Base-by-base conservation (phyloP, 2,888 invertebrate genomes). In the Conistra vaccinii region DNA sequence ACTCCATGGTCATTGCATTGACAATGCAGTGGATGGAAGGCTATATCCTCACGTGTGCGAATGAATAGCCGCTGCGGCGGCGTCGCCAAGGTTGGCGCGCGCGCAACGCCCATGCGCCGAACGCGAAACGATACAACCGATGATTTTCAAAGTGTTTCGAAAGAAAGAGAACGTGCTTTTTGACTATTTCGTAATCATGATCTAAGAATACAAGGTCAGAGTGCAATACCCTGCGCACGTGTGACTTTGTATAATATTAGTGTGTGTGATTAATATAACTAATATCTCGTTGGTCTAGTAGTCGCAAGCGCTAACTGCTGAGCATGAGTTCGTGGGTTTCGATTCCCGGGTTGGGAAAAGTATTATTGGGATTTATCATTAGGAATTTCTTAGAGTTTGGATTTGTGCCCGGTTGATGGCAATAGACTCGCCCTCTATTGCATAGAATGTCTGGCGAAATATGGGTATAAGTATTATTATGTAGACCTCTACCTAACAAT, bases 71-170 rank as follows among this genome's bases (percentile, higher is more conserved):
- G 58, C 32, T 53, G 17, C 39, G 35, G 53, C 39, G 35, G 48
- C 77, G 81, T 71, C 72, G 77, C 73, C 90, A 91, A 91, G 91
- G 91, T 81, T 87, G 32, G 57, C 77, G 70, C 66, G 12, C 69
- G n/a, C 69, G 69, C 71, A 35, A 32, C 62, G 60, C 45, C 57
- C 26, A 42, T 39, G 26, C 55, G 23, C 17, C 29, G 23, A 48
- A 58, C 65, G 65, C 35, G 26, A 68, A 60, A 67, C 69, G 62
- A 85, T 53, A 77, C 83, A 72, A 69, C 53, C 29, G 29, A 55
- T 55, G 51, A 62, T 82, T 82, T 83, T 76, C 61, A 67, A 81
- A 81, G 70, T 39, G 53, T 73, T 81, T 69, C 61, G 61, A 73
- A 71, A 83, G 23, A 66, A 84, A 77, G 29, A 73, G 70, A 73